phyloP scores from a whole-genome alignment of 37 sponge, comb jelly and placozoan genomes.

The Crambe crambe region DNA sequence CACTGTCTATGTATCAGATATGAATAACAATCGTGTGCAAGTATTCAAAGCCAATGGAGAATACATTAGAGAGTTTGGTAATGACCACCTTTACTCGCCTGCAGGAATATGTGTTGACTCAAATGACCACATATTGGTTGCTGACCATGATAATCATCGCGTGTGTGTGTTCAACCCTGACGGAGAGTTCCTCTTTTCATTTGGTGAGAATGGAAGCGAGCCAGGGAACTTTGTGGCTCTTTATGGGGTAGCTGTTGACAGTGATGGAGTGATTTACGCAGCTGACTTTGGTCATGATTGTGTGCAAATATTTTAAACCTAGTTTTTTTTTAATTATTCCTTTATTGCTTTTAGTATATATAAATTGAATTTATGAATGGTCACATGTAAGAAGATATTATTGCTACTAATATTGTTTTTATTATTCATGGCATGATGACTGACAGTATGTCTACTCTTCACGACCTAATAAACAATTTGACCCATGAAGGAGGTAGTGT shows the following conservation, averaged over 20 bases:
- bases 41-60: background rate
- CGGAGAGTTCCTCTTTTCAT: background rate
- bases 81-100: background rate
- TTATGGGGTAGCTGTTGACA: constrained; percentile 38
- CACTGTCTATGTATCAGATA: background rate
- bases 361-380: too few relatives aligned
- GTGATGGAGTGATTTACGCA: constrained; percentile 43
- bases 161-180: background rate
- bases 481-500: too few relatives aligned
- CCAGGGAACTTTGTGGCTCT: constrained; percentile 54
- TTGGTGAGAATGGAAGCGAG: constrained; percentile 45
- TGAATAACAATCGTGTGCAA: background rate
- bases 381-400: too few relatives aligned
- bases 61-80: background rate
- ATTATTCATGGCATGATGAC: too few relatives aligned
- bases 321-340: too few relatives aligned
- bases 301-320: constrained; percentile 62
- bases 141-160: background rate
- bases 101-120: background rate
- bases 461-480: too few relatives aligned
- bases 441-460: too few relatives aligned
- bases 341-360: too few relatives aligned
- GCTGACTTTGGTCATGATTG: constrained; percentile 49
- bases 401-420: too few relatives aligned
- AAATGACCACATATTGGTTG: background rate